Conservation (phyloP, 37 sponge, comb jelly and placozoan species). For the Mnemiopsis leidyi region DNA sequence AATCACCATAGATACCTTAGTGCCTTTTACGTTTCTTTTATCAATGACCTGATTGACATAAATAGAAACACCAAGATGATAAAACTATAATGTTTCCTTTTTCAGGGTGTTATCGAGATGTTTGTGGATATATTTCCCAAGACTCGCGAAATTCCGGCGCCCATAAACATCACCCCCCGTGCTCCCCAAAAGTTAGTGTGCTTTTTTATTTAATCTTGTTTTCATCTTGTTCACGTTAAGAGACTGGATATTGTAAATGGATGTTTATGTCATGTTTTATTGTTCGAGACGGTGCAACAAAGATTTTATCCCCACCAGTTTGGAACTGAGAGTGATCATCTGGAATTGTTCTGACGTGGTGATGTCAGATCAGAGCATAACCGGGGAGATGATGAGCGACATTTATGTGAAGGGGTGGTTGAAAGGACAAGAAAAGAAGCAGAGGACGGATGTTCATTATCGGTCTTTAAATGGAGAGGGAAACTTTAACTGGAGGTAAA, state of each 20-base stretch:
- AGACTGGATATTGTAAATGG: too few relatives aligned
- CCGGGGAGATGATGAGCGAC: conserved; percentile 58
- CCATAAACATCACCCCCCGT: conserved; percentile 69
- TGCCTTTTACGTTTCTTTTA: too few relatives aligned
- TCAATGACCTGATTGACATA: too few relatives aligned
- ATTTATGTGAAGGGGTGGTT: conserved; percentile 71
- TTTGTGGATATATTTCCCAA: conserved; percentile 73
- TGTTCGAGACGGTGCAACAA: too few relatives aligned
- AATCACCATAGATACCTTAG: too few relatives aligned
- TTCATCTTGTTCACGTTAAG: too few relatives aligned
- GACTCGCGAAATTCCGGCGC: conserved; percentile 4
- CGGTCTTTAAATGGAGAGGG: conserved; percentile 70
- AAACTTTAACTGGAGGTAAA: conserved; percentile 75
- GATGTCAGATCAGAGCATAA: conserved; percentile 53
- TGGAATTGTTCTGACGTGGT: conserved; percentile 66
- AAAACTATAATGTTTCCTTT: too few relatives aligned
- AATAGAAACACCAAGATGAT: too few relatives aligned
- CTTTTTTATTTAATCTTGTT: too few relatives aligned
- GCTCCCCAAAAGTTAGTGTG: conserved; percentile 64
- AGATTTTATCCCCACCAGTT: neutral
- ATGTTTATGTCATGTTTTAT: too few relatives aligned
- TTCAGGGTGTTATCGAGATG: conserved; percentile 69
- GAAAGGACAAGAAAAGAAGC: conserved; percentile 67
- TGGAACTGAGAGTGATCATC: conserved; percentile 69
- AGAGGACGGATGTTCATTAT: conserved; percentile 73